Evolutionary conservation across 2,888 invertebrate species (phyloP).

Genomic region (Aleiodes leptofemur): DNA sequence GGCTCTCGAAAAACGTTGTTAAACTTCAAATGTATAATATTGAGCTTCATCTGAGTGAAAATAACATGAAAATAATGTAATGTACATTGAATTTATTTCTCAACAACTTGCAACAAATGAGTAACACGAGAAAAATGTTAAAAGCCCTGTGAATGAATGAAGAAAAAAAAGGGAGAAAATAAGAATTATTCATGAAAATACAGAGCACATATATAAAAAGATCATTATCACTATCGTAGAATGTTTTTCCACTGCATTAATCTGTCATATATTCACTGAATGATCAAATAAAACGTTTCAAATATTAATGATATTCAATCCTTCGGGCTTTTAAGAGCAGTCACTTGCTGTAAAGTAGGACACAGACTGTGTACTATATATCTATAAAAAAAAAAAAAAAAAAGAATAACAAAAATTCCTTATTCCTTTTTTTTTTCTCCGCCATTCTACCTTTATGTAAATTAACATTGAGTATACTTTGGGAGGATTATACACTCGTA

Average conservation of each 20-base stretch:
- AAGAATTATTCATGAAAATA: slow-evolving; percentile 7
- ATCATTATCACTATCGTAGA: slow-evolving; percentile 26
- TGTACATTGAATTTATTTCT: too few relatives aligned
- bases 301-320: slow-evolving; percentile 42
- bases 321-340: slow-evolving; percentile 21
- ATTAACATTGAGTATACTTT: slow-evolving; percentile 23
- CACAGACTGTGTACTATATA: slow-evolving; percentile 1
- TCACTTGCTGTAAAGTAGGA: slow-evolving; percentile 14
- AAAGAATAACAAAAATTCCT: too few relatives aligned
- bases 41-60: too few relatives aligned
- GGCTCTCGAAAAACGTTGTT: too few relatives aligned
- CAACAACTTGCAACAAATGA: too few relatives aligned
- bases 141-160: neutral
- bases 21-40: too few relatives aligned
- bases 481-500: slow-evolving; percentile 13
- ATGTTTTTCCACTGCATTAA: slow-evolving; percentile 36
- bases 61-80: too few relatives aligned
- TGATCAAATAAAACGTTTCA: slow-evolving; percentile 37
- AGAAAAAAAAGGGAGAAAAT: neutral
- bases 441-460: slow-evolving; percentile 26
- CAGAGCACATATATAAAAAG: slow-evolving; percentile 5
- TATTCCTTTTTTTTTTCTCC: neutral
- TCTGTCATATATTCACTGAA: slow-evolving; percentile 13
- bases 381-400: too few relatives aligned
- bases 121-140: neutral